phyloP scores from a whole-genome alignment of 2,888 invertebrate species.

The Drosophila austrosaltans region DNA sequence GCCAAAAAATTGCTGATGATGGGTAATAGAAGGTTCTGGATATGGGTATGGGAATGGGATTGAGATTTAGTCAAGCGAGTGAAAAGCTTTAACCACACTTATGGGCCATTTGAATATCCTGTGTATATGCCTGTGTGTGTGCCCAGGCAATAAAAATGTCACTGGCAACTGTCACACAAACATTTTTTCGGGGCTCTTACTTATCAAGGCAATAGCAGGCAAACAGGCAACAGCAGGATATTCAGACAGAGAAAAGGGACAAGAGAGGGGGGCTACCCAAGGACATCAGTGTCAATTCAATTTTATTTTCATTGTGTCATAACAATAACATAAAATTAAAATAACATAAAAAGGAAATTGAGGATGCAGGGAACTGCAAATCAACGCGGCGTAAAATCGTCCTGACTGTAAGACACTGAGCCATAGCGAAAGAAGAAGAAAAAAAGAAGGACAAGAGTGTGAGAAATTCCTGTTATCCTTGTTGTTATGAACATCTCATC shows the following conservation, averaged over 20 bases:
- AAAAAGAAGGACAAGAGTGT: conserved; percentile 4
- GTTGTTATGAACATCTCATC: conserved; percentile 46
- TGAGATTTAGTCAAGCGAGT: conserved; percentile 74
- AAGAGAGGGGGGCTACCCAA: conserved; percentile 26
- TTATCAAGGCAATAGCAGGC: conserved; percentile 48
- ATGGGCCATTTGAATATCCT: conserved; percentile 80
- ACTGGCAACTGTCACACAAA: conserved; percentile 75
- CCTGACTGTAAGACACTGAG: conserved; percentile 43
- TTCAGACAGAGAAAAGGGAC: not conserved
- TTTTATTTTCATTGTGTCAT: conserved; percentile 84
- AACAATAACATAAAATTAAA: conserved; percentile 84
- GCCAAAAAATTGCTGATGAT: not conserved
- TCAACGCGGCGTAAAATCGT: conserved; percentile 81
- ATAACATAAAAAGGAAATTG: conserved; percentile 84
- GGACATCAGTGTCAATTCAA: conserved; percentile 83
- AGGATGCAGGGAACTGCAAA: conserved; percentile 77
- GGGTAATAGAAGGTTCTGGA: not conserved
- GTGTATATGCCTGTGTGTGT: conserved; percentile 42
- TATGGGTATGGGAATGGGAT: conserved; percentile 42
- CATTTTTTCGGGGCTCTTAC: conserved; percentile 45
- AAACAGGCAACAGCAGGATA: conserved; percentile 15
- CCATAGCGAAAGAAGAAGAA: not conserved
- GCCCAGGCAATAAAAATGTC: conserved; percentile 82
- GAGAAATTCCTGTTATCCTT: conserved; percentile 21
- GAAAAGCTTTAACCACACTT: conserved; percentile 77